Evolutionary conservation across 2,797 vertebrate genomes (phyloP).

Genomic region (Thalassophryne amazonica): DNA sequence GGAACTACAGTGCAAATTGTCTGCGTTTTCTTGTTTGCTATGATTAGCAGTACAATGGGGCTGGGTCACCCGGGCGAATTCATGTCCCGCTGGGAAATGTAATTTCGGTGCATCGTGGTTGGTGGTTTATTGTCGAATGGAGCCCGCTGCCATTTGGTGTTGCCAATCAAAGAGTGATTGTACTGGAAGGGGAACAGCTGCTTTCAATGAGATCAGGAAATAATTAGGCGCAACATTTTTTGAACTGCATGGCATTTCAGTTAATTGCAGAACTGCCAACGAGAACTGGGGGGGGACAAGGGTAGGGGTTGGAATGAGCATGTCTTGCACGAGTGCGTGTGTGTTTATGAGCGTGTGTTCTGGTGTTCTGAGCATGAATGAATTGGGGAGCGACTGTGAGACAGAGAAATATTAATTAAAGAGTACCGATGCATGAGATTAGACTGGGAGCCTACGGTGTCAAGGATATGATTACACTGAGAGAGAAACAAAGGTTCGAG

Average conservation of each 20-base stretch:
- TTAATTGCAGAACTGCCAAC: slow-evolving; percentile 41
- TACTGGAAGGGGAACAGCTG: slow-evolving; percentile 39
- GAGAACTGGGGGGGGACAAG: background rate
- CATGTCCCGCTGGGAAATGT: slow-evolving; percentile 6
- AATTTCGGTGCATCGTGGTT: slow-evolving; percentile 6
- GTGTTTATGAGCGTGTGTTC: slow-evolving; percentile 4
- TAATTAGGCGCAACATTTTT: slow-evolving; percentile 55
- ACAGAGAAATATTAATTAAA: slow-evolving; percentile 81
- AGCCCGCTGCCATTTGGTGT: slow-evolving; percentile 10
- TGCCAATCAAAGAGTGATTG: slow-evolving; percentile 34
- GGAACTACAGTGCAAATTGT: slow-evolving; percentile 13
- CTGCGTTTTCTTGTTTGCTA: slow-evolving; percentile 13
- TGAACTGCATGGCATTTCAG: slow-evolving; percentile 52
- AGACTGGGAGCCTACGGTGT: slow-evolving; percentile 72
- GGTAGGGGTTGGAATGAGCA: slow-evolving; percentile 22
- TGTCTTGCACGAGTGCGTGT: background rate
- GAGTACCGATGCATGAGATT: slow-evolving; percentile 81
- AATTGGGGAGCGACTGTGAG: slow-evolving; percentile 56
- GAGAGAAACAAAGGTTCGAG: slow-evolving; percentile 28
- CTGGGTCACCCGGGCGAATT: background rate
- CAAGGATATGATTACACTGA: slow-evolving; percentile 71
- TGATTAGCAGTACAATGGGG: slow-evolving; percentile 35
- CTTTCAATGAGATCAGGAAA: slow-evolving; percentile 42
- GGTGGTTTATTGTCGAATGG: slow-evolving; percentile 10
- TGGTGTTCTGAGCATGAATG: slow-evolving; percentile 41